Base-by-base conservation (phyloP, 2,797 vertebrate genomes). In the Pogonophryne albipinna region DNA sequence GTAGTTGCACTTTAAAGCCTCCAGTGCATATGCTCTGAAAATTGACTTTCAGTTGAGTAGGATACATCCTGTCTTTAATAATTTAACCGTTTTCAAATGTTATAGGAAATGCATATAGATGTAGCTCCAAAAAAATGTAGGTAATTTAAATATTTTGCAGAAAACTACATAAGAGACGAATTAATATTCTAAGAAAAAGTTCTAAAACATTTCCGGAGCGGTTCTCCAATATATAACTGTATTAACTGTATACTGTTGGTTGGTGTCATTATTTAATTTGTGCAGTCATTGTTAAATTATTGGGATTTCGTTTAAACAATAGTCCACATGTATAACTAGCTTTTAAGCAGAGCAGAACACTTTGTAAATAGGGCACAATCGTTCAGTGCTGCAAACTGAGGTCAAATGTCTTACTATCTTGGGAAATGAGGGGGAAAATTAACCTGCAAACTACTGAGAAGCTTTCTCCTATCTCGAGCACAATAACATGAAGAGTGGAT, bases 241-340 rank as follows among this genome's bases (percentile, higher is more conserved):
- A 27, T 27, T 27, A 27, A 27, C 27, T 27, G 27, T 27, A 27
- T 27, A 27, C 5, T 27, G 23, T 5, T 27, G 27, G 27, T 27
- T 27, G 4, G 27, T 27, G 27, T 27, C 4, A 27, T 27, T 27
- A 27, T 27, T 27, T 27, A 4, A 27, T 27, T 27, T 27, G 27
- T 27, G 27, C 27, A 27, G 27, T 27, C 27, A 27, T 27, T 5
- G 27, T 27, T 27, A 27, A 5, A 27, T 1, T n/a, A 34, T 11
- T 71, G 11, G 15, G n/a, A 68, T 62, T 71, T 74, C 2, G 31
- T 50, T 44, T 50, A 34, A 50, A 57, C 6, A 16, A 27, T 1
- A 9, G 34, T 38, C 34, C 7, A 38, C 6, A 6, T 50, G 12
- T 53, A 47, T 49, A 20, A 34, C 20, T 4, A 50, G 16, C n/a